Conservation (phyloP, 2,888 invertebrate species). For the Anticlea derivata region DNA sequence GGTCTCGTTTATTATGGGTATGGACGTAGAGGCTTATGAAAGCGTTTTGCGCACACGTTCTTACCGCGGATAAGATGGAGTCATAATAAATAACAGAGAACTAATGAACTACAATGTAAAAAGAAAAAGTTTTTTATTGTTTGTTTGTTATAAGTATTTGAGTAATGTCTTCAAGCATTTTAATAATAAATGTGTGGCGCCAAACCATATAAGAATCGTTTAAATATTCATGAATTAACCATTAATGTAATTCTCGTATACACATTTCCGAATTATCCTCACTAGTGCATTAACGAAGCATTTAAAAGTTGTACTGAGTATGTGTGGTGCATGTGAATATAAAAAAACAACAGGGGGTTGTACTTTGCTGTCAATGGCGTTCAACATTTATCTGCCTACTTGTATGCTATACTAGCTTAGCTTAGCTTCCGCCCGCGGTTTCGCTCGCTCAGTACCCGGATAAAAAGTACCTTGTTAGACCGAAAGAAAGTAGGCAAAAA, state of each 20-base stretch:
- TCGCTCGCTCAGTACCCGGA: too few relatives aligned
- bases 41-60: constrained; percentile 45
- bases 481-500: too few relatives aligned
- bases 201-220: constrained; percentile 24
- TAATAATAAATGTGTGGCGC: constrained; percentile 30
- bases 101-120: constrained; percentile 38
- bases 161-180: constrained; percentile 43
- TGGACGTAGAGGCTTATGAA: constrained; percentile 41
- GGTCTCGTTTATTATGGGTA: constrained; percentile 48
- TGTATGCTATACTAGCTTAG: too few relatives aligned
- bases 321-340: constrained; percentile 9
- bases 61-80: constrained; percentile 60
- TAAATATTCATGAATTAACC: constrained; percentile 34
- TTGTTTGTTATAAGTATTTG: constrained; percentile 27
- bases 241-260: constrained; percentile 20
- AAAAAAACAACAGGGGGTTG: constrained; percentile 3
- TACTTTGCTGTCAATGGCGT: constrained; percentile 3
- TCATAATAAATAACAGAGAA: too few relatives aligned
- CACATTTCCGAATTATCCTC: constrained; percentile 26
- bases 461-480: background rate
- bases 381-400: too few relatives aligned
- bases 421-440: too few relatives aligned
- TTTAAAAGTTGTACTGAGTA: constrained; percentile 5
- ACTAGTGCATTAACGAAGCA: constrained; percentile 11
- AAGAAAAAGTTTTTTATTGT: background rate